Base-by-base conservation (phyloP, 1,140 invertebrate species). In the Drosophila subobscura region DNA sequence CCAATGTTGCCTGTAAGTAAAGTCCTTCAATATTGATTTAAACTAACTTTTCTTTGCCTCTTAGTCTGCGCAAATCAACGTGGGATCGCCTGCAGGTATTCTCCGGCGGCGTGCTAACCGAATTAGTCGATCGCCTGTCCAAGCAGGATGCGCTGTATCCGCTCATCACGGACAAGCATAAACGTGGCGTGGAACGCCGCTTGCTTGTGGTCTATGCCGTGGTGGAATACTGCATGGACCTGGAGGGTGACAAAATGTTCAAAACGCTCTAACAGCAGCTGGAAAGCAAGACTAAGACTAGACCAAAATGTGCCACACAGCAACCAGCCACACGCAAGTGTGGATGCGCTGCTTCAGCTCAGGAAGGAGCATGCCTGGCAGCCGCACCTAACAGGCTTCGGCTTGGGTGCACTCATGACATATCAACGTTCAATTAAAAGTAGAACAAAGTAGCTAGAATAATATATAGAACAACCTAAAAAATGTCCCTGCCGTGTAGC, bases 1-100 rank as follows among this genome's bases (percentile, higher is more conserved):
- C 92, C 97, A 98, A 79, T 98, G 97, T 91, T 98, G 97, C 92
- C 94, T 95, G 97, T 97, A 93, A 94, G 95, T 94, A 25, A 41
- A 64, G 25, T 27, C 16, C 50, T 29, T 54, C 12, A 22, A 54
- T 4, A 16, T 4, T 16, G 6, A 14, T 25, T 1, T 10, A 54
- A 52, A 10, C 71, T 92, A 80, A 57, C 16, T 20, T 20, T 20
- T 91, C 2, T 37, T 37, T 93, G 0, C 10, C 33, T 4, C 93
- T 55, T 66, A 97, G 96, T 66, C 92, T 97, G 66, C 92, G 95
- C 29, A 92, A 93, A 77, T 92, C 93, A 29, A 96, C 95, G 0
- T 96, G 95, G 94, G 93, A 95, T 75, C 93, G 94, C 46, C 91
- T 98, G 41, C 93, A 94, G 79, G 90, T 95, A 10, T 92, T 97